Percentiles rank a stretch among this genome's conserved stretches.
These are phyloP conservation scores for Sisor rabdophorus DNA, from an alignment of 2,113 vertebrate genomes.

Conservation along the genomic window DNA sequence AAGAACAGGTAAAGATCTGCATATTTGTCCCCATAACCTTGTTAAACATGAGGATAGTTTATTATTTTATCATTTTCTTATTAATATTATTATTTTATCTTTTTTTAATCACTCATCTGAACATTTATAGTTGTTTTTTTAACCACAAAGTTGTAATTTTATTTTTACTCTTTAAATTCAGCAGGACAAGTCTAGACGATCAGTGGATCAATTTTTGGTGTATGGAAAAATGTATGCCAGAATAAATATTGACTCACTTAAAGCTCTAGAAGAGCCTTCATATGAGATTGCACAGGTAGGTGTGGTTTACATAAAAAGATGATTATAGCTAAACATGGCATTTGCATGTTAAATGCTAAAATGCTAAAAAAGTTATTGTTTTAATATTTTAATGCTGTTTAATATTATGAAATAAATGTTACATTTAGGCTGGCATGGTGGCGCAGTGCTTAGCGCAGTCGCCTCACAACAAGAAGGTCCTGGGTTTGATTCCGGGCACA, in stretches of 20 bases:
- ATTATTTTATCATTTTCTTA: too few relatives aligned
- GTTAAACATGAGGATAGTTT: not conserved
- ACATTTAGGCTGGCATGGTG: too few relatives aligned
- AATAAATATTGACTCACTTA: not conserved
- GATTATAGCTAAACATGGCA: not conserved
- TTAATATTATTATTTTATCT: too few relatives aligned
- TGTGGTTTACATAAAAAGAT: not conserved
- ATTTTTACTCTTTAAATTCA: not conserved
- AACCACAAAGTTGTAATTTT: not conserved
- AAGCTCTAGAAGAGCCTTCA: constrained; percentile 22
- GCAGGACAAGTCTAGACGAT: constrained; percentile 15
- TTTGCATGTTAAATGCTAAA: not conserved
- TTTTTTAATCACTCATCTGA: not conserved
- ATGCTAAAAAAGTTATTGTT: not conserved
- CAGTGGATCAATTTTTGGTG: constrained; percentile 29
- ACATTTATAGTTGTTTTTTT: not conserved
- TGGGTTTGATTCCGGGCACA: too few relatives aligned
- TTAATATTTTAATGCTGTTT: not conserved
- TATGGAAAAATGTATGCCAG: constrained; percentile 33
- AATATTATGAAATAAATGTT: not conserved
- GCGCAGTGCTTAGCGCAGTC: too few relatives aligned
- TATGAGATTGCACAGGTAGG: constrained; percentile 24
- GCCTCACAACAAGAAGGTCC: too few relatives aligned
- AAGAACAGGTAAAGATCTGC: constrained; percentile 29
- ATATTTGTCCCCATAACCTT: not conserved